Evolutionary conservation across 2,888 invertebrate genomes (phyloP), one percentile per base, ranked within the genome.

Genomic region (Microctonus aethiopoides): DNA sequence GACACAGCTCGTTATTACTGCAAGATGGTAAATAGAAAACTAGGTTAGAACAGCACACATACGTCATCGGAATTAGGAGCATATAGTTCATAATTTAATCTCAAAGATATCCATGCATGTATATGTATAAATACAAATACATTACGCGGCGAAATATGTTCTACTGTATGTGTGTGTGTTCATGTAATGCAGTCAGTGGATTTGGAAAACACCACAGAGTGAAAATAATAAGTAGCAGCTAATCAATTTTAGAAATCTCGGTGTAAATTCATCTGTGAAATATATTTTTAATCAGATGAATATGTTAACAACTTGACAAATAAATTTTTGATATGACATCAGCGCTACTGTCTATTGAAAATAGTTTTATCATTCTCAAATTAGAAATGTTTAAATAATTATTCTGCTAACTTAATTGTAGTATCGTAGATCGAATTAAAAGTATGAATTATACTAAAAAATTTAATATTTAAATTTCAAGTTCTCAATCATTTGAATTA

Each of bases 11-110:
- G 83, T 84, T 83, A 83, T n/a, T n/a, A n/a, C 79, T 75, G 77
- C 77, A 72, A 24, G 78, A 79, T 79, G 77, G 81, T 80, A 83
- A 83, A 84, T 81, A 83, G 81, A 83, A 83, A 84, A 84, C 83
- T 84, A 77, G 84, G 83, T 83, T 82, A 83, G 78, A 80, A 81
- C 83, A 83, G 80, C 82, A 82, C 16, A 46, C 82, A 82, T 83
- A 83, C 80, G 83, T 84, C 83, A 83, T 83, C 80, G 81, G 83
- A 83, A 84, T 84, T 84, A 84, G 83, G 81, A 83, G 77, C 79
- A 24, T 54, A 80, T 79, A 80, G 81, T 80, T 79, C 80, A 79
- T 77, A 78, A 78, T 75, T 83, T 82, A 83, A 83, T 84, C 83
- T 83, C 81, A 80, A 83, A 80, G 81, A 79, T 80, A 81, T 78